Conservation (phyloP, 2,113 vertebrate genomes). For the Pelvicachromis taeniatus region DNA sequence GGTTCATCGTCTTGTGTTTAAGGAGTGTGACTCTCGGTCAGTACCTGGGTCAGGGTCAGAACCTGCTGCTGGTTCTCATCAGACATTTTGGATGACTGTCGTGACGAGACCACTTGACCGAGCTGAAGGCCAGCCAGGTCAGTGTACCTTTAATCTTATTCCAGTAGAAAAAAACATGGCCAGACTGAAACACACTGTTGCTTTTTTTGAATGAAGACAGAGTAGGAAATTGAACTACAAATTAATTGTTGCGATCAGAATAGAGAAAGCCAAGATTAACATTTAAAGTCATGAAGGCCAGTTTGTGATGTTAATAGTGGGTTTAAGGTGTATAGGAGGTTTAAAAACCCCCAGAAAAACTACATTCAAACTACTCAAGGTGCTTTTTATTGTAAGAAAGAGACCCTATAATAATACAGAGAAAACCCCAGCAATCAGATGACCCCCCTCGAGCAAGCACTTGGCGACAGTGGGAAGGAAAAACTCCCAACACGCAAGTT, state of each 20-base stretch:
- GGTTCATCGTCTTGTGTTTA: neutral
- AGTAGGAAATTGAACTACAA: neutral
- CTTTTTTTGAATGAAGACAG: neutral
- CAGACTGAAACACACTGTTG: neutral
- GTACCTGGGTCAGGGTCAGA: slow-evolving; percentile 54
- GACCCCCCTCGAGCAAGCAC: neutral
- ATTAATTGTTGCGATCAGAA: neutral
- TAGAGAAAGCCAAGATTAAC: neutral
- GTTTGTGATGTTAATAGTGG: neutral
- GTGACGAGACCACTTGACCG: slow-evolving; percentile 74
- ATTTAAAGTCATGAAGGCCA: neutral
- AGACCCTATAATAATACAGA: neutral
- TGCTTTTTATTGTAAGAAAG: neutral
- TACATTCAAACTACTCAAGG: neutral
- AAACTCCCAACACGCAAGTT: neutral
- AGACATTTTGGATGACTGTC: slow-evolving; percentile 69
- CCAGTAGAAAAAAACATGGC: neutral
- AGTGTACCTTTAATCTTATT: neutral
- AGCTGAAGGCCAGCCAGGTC: slow-evolving; percentile 61
- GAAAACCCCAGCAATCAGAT: neutral
- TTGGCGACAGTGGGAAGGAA: neutral
- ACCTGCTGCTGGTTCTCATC: slow-evolving; percentile 71
- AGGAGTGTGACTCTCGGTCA: slow-evolving; percentile 62
- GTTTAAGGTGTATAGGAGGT: neutral
- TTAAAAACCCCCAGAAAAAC: neutral